Conservation (phyloP, 2,888 invertebrate species). For the Galerucella calmariensis region DNA sequence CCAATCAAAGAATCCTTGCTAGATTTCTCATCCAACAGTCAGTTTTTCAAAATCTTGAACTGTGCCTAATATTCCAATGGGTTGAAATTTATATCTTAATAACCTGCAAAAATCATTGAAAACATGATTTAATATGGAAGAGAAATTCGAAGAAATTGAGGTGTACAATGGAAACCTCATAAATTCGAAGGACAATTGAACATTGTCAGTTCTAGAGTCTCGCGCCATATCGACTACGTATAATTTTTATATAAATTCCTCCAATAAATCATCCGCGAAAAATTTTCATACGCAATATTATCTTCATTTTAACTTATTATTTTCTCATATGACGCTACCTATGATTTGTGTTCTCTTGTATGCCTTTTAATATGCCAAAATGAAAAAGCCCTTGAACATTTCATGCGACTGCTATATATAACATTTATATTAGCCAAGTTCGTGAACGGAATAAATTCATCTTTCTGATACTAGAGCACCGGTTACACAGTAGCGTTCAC, state of each 20-base stretch:
- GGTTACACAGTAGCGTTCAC: not conserved
- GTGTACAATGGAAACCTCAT: not conserved
- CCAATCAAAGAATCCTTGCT: too few relatives aligned
- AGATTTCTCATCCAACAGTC: too few relatives aligned
- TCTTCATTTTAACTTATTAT: conserved; percentile 43
- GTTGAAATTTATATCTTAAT: too few relatives aligned
- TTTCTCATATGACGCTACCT: conserved; percentile 38
- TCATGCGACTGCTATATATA: conserved; percentile 47
- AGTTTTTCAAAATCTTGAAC: too few relatives aligned
- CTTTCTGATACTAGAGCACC: conserved; percentile 25
- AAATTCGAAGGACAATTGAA: conserved; percentile 21
- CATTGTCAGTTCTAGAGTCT: conserved; percentile 20
- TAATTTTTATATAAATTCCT: conserved; percentile 36
- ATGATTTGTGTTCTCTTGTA: conserved; percentile 55
- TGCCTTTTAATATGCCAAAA: conserved; percentile 56
- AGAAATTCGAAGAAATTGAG: too few relatives aligned
- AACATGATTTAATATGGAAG: too few relatives aligned
- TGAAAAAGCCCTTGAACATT: conserved; percentile 54
- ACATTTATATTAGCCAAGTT: conserved; percentile 50
- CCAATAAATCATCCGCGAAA: conserved; percentile 25
- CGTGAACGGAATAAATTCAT: conserved; percentile 50
- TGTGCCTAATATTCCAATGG: too few relatives aligned
- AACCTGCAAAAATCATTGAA: too few relatives aligned
- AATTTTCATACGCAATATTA: conserved; percentile 14
- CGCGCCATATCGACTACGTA: conserved; percentile 19